Evolutionary conservation across 2,888 invertebrate species (phyloP).

Genomic region (Lobophora halterata): DNA sequence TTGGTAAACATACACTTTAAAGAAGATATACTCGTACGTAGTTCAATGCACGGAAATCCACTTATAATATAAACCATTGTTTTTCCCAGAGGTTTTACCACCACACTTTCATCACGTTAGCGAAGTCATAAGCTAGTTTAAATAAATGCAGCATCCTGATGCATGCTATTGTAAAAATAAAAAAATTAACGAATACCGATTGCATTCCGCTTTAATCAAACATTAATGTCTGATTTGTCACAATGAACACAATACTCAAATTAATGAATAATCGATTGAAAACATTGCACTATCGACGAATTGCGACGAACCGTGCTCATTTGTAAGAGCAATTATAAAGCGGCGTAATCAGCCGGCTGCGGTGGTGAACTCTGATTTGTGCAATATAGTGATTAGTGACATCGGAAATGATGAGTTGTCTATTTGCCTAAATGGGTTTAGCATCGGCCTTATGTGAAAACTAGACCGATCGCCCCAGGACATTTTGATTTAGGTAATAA

Average conservation of each 20-base stretch:
- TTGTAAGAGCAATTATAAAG: conserved; percentile 76
- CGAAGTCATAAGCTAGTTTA: too few species aligned
- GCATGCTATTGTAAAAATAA: too few species aligned
- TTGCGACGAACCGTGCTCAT: conserved; percentile 64
- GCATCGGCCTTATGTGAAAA: conserved; percentile 26
- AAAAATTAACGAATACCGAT: conserved; percentile 37
- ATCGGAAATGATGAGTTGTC: conserved; percentile 29
- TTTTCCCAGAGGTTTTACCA: too few species aligned
- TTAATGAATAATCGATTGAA: conserved; percentile 72
- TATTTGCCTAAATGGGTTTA: conserved; percentile 21
- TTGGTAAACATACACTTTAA: too few species aligned
- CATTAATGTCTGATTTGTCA: too few species aligned
- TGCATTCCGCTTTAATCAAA: conserved; percentile 55
- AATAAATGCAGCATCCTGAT: too few species aligned
- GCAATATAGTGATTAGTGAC: conserved; percentile 35
- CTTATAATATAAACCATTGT: too few species aligned
- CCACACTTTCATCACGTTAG: too few species aligned
- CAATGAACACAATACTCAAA: conserved; percentile 72
- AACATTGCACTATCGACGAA: conserved; percentile 60
- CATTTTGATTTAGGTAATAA: conserved; percentile 10
- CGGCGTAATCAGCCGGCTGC: conserved; percentile 64
- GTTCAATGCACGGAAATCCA: too few species aligned
- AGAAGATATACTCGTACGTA: too few species aligned
- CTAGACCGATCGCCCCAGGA: conserved; percentile 23
- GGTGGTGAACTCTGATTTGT: conserved; percentile 42